phyloP scores from a whole-genome alignment of 2,888 invertebrate genomes.

The Drosophila anomalata region DNA sequence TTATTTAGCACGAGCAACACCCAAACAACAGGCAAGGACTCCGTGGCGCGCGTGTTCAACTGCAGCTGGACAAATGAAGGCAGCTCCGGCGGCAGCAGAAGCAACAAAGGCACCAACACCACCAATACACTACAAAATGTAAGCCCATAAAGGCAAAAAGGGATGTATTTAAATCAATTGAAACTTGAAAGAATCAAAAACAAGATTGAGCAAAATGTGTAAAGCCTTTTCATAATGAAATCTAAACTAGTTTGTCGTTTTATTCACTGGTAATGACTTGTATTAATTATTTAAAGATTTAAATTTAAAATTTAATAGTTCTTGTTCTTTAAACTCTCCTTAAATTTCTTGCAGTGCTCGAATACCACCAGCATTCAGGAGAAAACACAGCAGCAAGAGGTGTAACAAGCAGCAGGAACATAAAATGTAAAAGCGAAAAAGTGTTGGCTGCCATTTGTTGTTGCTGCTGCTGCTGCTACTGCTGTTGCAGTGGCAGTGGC shows the following conservation, averaged over 20 bases:
- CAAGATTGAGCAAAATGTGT: not conserved
- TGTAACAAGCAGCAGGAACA: conserved; percentile 63
- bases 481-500: conserved; percentile 45
- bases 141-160: not conserved
- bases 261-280: not conserved
- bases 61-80: conserved; percentile 76
- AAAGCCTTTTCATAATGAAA: not conserved
- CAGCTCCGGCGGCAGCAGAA: conserved; percentile 37
- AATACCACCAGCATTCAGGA: conserved; percentile 23
- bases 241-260: not conserved
- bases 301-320: not conserved
- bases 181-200: not conserved
- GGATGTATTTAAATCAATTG: not conserved
- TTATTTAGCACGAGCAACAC: conserved; percentile 75
- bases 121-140: conserved; percentile 7
- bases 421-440: conserved; percentile 74
- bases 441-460: conserved; percentile 50
- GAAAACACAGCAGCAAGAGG: conserved; percentile 53
- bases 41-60: conserved; percentile 65
- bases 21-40: conserved; percentile 49
- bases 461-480: conserved; percentile 20
- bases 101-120: conserved; percentile 20
- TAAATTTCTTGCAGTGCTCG: conserved; percentile 15
- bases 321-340: not conserved
- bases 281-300: not conserved